Evolutionary conservation across 1,140 invertebrate genomes (phyloP).

Genomic region (Cryptotermes secundus): DNA sequence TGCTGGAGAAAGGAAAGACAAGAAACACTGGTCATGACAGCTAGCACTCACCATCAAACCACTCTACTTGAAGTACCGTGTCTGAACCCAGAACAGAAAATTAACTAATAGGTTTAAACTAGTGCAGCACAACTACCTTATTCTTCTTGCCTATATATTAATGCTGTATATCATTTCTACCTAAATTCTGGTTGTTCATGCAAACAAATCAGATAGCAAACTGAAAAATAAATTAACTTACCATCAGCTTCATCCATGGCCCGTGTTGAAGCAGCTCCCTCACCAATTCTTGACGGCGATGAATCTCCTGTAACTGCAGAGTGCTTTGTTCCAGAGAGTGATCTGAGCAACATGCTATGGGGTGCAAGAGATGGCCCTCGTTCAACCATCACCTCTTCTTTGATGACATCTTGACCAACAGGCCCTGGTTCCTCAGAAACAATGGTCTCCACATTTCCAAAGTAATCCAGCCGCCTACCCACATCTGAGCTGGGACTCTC

Average conservation of each 20-base stretch:
- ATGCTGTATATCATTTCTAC: too few species aligned
- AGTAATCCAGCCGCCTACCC: background rate
- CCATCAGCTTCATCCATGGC: background rate
- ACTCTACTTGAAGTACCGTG: too few species aligned
- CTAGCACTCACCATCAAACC: too few species aligned
- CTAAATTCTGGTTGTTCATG: too few species aligned
- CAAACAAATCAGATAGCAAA: too few species aligned
- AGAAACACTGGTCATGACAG: too few species aligned
- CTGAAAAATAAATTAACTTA: background rate
- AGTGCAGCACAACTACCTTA: too few species aligned
- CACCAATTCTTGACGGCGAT: background rate
- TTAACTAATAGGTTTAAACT: too few species aligned
- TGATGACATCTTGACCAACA: background rate
- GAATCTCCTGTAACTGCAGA: background rate
- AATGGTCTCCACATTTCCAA: constrained; percentile 5
- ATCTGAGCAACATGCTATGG: background rate
- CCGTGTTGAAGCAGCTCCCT: background rate
- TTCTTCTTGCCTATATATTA: too few species aligned
- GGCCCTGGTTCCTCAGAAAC: background rate
- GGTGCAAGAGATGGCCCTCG: background rate
- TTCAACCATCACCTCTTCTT: background rate
- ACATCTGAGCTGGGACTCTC: background rate
- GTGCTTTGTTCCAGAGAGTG: background rate
- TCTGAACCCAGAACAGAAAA: too few species aligned
- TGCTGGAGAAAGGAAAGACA: too few species aligned